A percentile compares a stretch with the other conserved stretches of the same genome.
These are phyloP conservation scores for Drosophila lacteicornis DNA, from an alignment of 1,140 invertebrate genomes.

Conservation along the genomic window DNA sequence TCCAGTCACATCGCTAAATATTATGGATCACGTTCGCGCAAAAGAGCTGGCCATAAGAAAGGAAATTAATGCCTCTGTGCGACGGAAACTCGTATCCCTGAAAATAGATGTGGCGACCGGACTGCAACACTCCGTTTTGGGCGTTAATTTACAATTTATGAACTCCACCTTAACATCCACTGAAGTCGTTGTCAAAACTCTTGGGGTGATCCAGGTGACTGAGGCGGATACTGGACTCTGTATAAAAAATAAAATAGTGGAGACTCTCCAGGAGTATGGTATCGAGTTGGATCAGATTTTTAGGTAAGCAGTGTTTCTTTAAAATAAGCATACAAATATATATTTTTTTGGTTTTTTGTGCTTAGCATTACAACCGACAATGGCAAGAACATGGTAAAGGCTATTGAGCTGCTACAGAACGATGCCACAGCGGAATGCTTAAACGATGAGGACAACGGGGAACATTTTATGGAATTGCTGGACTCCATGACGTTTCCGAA, in stretches of 20 bases:
- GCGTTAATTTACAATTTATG: slow-evolving; percentile 5
- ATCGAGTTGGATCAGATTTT: slow-evolving; percentile 30
- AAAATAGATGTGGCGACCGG: not conserved
- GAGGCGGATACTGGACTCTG: not conserved
- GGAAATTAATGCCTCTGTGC: not conserved
- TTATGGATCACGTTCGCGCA: slow-evolving; percentile 14
- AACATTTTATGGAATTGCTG: slow-evolving; percentile 27
- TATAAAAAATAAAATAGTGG: slow-evolving; percentile 14
- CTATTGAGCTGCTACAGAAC: slow-evolving; percentile 27
- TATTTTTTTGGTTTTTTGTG: too few relatives aligned
- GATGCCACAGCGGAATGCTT: slow-evolving; percentile 11
- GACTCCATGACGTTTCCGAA: slow-evolving; percentile 16
- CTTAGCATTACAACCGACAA: slow-evolving; percentile 25
- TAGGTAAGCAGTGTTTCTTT: slow-evolving; percentile 14
- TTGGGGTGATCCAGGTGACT: slow-evolving; percentile 18
- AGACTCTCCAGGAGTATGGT: slow-evolving; percentile 18
- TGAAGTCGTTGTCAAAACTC: slow-evolving; percentile 25
- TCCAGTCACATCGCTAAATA: slow-evolving; percentile 19
- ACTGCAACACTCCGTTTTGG: not conserved
- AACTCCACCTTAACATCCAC: slow-evolving; percentile 11
- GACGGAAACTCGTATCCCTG: not conserved
- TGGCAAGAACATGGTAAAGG: slow-evolving; percentile 29
- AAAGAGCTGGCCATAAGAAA: slow-evolving; percentile 13
- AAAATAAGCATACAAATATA: too few relatives aligned
- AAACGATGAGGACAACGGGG: slow-evolving; percentile 16